phyloP scores from a whole-genome alignment of 2,888 invertebrate species.

The Stratiomys singularior region DNA sequence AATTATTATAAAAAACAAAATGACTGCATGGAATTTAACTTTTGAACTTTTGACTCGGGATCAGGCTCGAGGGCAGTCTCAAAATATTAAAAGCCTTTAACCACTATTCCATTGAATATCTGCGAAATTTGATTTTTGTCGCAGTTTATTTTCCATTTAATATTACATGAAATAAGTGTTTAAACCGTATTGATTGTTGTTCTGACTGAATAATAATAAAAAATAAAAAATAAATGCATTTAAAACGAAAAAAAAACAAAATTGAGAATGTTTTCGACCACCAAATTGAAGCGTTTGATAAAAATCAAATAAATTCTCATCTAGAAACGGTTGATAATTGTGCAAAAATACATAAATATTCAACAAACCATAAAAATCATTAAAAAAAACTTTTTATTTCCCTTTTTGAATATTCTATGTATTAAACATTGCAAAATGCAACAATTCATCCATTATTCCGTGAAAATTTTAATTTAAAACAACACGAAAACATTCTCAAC shows the following conservation, averaged over 20 bases:
- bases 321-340: neutral
- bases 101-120: constrained; percentile 57
- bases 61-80: too few relatives aligned
- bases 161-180: constrained; percentile 49
- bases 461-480: constrained; percentile 25
- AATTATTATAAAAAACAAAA: too few relatives aligned
- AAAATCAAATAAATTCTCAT: neutral
- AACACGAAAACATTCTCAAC: constrained; percentile 39
- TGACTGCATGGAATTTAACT: too few relatives aligned
- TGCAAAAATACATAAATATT: neutral
- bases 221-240: neutral
- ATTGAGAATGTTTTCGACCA: constrained; percentile 18
- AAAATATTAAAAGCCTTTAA: too few relatives aligned
- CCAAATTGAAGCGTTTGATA: neutral
- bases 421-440: neutral
- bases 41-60: too few relatives aligned
- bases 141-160: constrained; percentile 46
- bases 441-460: constrained; percentile 16
- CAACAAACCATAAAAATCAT: neutral
- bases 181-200: constrained; percentile 50
- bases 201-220: constrained; percentile 10
- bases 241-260: neutral
- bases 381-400: neutral
- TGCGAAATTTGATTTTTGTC: constrained; percentile 54
- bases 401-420: neutral